Evolutionary conservation across 1,140 invertebrate species (phyloP), one percentile per base, ranked within the genome.

Genomic region (Ostrea denselamellosa): DNA sequence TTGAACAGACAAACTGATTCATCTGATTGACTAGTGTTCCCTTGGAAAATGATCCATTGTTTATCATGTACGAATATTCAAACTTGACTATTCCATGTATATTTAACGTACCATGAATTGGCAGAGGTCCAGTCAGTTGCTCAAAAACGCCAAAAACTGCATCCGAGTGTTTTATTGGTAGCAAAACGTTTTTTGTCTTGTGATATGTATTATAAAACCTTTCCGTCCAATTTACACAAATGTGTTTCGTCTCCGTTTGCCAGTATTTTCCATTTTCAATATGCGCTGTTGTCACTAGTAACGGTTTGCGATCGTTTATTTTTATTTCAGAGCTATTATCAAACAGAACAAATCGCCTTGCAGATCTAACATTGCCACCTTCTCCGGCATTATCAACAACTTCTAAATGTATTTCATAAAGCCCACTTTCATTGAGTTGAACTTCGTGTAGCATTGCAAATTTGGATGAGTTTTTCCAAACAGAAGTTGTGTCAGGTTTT

Each of bases 321-420:
- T 12, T 22, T 12, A 92, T 87, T n/a, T 8, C 8, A 9, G 90
- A 90, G 0, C 86, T 87, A 58, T 91, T 90, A 85, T 92, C 91
- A 28, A 86, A 90, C 12, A 92, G 85, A 0, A 91, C 84, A 56
- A 92, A 91, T 85, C 90, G 54, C 22, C 91, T 85, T 4, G 87
- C 89, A 4, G 83, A 54, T 28, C 62, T 22, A 0, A 87, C 65
- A 62, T 92, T 92, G 2, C 88, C 89, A 12, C 90, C 90, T 34
- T 44, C 62, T 8, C 88, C 89, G 17, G 91, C 90, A 56, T 82
- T 62, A 62, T 92, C 91, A 14, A 87, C 85, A 44, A 92, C 90
- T 65, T 89, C 88, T 52, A 91, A 28, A 19, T 87, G 22, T 19
- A 92, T 53, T 17, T 81, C 87, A 86, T 91, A 92, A 22, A 92